A percentile compares a stretch with the other conserved stretches of the same genome.
Evolutionary conservation across 2,888 invertebrate species (phyloP).

Genomic region (Lycophotia porphyrea): DNA sequence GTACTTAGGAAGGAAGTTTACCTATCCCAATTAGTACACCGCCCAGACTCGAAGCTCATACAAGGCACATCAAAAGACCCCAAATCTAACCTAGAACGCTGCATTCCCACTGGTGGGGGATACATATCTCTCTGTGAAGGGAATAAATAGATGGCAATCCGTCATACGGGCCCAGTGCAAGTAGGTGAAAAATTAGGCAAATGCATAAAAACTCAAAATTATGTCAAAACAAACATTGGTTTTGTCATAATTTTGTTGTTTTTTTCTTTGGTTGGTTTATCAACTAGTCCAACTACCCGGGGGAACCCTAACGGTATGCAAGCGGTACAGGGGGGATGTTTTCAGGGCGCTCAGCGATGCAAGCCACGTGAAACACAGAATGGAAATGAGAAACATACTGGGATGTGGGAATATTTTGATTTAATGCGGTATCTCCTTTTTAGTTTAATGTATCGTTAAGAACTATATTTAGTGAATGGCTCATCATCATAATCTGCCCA

Average conservation of each 20-base stretch:
- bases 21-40: not conserved
- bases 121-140: not conserved
- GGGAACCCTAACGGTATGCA: slow-evolving; percentile 44
- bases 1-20: not conserved
- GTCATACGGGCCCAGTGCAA: not conserved
- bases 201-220: not conserved
- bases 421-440: not conserved
- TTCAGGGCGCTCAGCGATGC: slow-evolving; percentile 65
- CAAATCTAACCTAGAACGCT: not conserved
- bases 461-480: not conserved
- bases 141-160: not conserved
- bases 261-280: too few relatives aligned
- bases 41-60: not conserved
- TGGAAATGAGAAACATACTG: slow-evolving; percentile 63
- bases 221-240: not conserved
- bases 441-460: not conserved
- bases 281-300: too few relatives aligned
- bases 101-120: not conserved
- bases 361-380: slow-evolving; percentile 59
- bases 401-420: slow-evolving; percentile 55
- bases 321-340: slow-evolving; percentile 59
- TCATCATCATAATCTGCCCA: not conserved
- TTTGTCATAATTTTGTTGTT: too few relatives aligned
- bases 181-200: not conserved
- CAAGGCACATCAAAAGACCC: not conserved